Conservation (phyloP, 2,888 invertebrate genomes). For the Aleiodes leptofemur region DNA sequence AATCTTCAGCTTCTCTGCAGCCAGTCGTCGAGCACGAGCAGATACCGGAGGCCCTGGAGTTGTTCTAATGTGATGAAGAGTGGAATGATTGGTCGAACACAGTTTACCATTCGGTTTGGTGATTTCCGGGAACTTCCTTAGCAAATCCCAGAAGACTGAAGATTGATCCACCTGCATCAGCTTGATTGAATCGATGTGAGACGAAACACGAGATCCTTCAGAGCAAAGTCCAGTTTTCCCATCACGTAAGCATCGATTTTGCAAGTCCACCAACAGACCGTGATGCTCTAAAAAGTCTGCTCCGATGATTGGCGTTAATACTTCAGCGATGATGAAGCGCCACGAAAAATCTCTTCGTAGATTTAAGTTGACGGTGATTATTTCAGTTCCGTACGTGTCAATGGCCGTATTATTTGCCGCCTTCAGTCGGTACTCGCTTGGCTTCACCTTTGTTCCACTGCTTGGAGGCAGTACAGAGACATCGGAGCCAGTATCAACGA, state of each 20-base stretch:
- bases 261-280: conserved; percentile 59
- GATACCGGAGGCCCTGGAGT: conserved; percentile 62
- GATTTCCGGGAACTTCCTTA: not conserved
- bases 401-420: conserved; percentile 66
- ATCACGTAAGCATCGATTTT: conserved; percentile 55
- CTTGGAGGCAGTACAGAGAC: too few relatives aligned
- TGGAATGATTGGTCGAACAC: conserved; percentile 17
- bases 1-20: not conserved
- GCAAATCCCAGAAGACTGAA: too few relatives aligned
- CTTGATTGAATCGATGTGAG: too few relatives aligned
- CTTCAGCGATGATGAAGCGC: conserved; percentile 65
- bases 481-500: too few relatives aligned
- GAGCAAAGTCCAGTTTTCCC: not conserved
- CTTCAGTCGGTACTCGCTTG: too few relatives aligned
- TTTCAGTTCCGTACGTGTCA: conserved; percentile 59
- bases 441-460: too few relatives aligned
- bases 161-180: too few relatives aligned
- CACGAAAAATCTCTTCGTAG: conserved; percentile 62
- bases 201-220: not conserved
- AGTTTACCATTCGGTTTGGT: not conserved
- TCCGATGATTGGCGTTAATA: conserved; percentile 66
- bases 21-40: not conserved
- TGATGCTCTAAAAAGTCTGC: conserved; percentile 63
- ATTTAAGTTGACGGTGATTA: conserved; percentile 59
- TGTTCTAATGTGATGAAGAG: conserved; percentile 59